phyloP scores from a whole-genome alignment of 1,140 invertebrate species.

The Drosophila truncata region DNA sequence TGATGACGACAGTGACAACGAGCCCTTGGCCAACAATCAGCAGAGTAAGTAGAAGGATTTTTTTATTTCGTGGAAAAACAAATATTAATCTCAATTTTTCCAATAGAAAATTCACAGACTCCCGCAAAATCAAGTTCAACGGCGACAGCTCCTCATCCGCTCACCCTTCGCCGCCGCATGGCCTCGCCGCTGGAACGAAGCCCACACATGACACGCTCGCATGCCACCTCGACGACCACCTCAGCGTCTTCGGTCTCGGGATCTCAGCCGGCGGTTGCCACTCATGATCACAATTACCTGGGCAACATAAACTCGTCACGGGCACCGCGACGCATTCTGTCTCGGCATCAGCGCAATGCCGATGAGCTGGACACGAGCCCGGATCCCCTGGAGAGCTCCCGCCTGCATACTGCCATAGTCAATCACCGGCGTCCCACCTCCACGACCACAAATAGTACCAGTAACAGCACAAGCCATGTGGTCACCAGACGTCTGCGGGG shows the following conservation, averaged over 20 bases:
- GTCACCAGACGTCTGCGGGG: slow-evolving; percentile 65
- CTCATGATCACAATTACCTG: slow-evolving; percentile 83
- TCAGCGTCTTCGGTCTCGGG: slow-evolving; percentile 47
- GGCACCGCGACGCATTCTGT: slow-evolving; percentile 73
- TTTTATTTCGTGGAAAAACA: no score
- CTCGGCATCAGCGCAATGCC: slow-evolving; percentile 82
- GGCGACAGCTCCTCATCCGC: slow-evolving; percentile 61
- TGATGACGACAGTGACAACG: slow-evolving; percentile 80
- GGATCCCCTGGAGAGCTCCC: slow-evolving; percentile 72
- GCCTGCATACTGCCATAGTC: slow-evolving; percentile 44
- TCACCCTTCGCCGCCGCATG: slow-evolving; percentile 54
- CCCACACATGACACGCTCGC: slow-evolving; percentile 80
- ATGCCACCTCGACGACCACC: slow-evolving; percentile 73
- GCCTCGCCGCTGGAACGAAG: slow-evolving; percentile 50
- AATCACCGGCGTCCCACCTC: slow-evolving; percentile 74
- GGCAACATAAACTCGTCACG: slow-evolving; percentile 54
- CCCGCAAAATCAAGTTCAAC: slow-evolving; percentile 49
- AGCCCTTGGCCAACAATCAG: slow-evolving; percentile 80
- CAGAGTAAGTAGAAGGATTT: slow-evolving; percentile 56
- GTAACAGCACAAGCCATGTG: slow-evolving; percentile 33
- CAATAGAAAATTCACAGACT: slow-evolving; percentile 51
- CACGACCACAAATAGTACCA: slow-evolving; percentile 67
- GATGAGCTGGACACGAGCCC: slow-evolving; percentile 78
- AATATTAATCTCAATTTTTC: neutral
- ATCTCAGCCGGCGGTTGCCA: slow-evolving; percentile 39